Evolutionary conservation across 2,113 vertebrate species (phyloP).

Genomic region (Etheostoma cragini): DNA sequence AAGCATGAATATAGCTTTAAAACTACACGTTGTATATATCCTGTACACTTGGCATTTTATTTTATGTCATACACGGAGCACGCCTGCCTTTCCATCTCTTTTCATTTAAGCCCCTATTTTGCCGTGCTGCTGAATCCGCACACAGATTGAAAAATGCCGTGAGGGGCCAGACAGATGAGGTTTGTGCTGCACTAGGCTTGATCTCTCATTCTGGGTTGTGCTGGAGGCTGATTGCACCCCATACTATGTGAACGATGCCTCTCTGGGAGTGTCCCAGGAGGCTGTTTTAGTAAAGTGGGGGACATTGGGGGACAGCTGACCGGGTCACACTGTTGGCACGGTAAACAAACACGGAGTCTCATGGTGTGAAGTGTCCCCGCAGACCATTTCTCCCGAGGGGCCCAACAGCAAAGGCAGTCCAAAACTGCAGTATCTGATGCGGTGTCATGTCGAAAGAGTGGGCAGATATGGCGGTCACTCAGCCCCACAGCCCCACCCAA

Average conservation of each 20-base stretch:
- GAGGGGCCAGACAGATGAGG: constrained; percentile 69
- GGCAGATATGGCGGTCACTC: constrained; percentile 35
- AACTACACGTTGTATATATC: constrained; percentile 48
- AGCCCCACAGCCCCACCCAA: constrained; percentile 30
- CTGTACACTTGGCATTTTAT: constrained; percentile 45
- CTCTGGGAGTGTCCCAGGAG: constrained; percentile 53
- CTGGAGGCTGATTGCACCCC: constrained; percentile 66
- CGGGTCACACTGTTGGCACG: constrained; percentile 67
- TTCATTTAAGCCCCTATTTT: constrained; percentile 65
- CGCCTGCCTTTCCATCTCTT: constrained; percentile 48
- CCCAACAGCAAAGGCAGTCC: constrained; percentile 31
- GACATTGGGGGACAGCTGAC: constrained; percentile 62
- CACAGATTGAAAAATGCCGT: constrained; percentile 70
- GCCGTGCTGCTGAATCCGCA: constrained; percentile 54
- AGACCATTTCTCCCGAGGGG: constrained; percentile 46
- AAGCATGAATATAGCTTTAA: constrained; percentile 54
- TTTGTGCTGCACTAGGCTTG: constrained; percentile 58
- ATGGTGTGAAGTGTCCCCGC: constrained; percentile 70
- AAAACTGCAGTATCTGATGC: constrained; percentile 19
- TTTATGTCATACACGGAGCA: constrained; percentile 21
- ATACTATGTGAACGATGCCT: constrained; percentile 68
- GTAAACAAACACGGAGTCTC: constrained; percentile 75
- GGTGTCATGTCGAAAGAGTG: constrained; percentile 30
- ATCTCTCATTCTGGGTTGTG: constrained; percentile 64
- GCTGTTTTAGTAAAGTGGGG: constrained; percentile 60